Evolutionary conservation across 2,113 vertebrate genomes (phyloP).

Genomic region (Catharus minimus): DNA sequence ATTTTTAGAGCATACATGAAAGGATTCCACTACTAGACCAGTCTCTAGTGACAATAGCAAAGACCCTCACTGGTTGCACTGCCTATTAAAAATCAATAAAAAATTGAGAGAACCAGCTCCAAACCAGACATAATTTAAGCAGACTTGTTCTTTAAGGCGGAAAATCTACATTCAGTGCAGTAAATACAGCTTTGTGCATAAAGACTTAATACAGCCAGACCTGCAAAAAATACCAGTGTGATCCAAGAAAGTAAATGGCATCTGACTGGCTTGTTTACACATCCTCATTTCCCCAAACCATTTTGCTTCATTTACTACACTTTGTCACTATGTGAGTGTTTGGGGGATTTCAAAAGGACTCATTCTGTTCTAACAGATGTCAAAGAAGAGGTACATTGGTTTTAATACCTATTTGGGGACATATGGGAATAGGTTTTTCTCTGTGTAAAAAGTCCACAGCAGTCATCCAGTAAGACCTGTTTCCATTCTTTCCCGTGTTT

Average conservation of each 20-base stretch:
- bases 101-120: neutral
- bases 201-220: neutral
- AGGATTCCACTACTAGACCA: neutral
- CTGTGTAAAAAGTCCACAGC: slow-evolving; percentile 34
- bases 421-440: slow-evolving; percentile 47
- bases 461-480: slow-evolving; percentile 20
- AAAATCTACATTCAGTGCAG: neutral
- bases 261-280: slow-evolving; percentile 72
- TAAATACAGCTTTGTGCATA: neutral
- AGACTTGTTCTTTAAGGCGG: neutral
- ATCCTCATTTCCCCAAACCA: slow-evolving; percentile 65
- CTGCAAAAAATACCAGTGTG: slow-evolving; percentile 26
- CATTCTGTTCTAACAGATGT: slow-evolving; percentile 79
- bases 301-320: slow-evolving; percentile 74
- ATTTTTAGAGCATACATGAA: neutral
- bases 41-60: neutral
- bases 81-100: neutral
- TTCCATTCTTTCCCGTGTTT: slow-evolving; percentile 33
- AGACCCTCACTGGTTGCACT: neutral
- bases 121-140: neutral
- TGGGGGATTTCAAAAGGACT: slow-evolving; percentile 73
- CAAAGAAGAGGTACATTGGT: slow-evolving; percentile 78
- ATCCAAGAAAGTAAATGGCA: slow-evolving; percentile 62
- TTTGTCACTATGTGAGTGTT: slow-evolving; percentile 64
- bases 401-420: slow-evolving; percentile 75